Evolutionary conservation across 2,797 vertebrate species (phyloP).

Genomic region (Oreochromis grahami): DNA sequence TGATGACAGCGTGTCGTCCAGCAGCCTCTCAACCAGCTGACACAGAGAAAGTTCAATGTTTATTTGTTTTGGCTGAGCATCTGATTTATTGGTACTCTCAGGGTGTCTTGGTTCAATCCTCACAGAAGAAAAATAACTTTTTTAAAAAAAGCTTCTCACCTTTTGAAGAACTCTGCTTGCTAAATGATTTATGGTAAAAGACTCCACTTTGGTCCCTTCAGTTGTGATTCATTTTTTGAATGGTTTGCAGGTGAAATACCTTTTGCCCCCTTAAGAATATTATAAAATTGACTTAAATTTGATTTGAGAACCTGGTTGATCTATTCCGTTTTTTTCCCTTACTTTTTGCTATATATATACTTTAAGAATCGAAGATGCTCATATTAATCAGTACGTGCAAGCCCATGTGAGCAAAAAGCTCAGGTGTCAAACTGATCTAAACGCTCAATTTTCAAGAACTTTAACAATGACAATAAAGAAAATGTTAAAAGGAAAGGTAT

Average conservation of each 20-base stretch:
- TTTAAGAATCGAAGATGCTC: not conserved
- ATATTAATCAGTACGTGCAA: not conserved
- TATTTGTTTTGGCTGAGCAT: constrained; percentile 15
- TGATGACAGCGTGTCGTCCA: not conserved
- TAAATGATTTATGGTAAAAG: not conserved
- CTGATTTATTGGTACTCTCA: constrained; percentile 9
- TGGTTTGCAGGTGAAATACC: not conserved
- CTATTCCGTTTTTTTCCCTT: not conserved
- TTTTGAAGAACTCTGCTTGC: not conserved
- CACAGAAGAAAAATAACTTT: not conserved
- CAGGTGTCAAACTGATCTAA: not conserved
- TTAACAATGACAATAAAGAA: not conserved
- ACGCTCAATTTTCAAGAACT: not conserved
- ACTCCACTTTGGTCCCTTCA: not conserved
- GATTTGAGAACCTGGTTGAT: not conserved
- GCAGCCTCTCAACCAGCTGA: not conserved
- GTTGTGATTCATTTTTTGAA: not conserved
- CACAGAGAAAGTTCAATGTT: not conserved
- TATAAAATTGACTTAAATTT: not conserved
- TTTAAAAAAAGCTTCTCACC: not conserved
- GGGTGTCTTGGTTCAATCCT: not conserved
- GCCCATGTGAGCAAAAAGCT: not conserved
- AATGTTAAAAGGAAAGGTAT: not conserved
- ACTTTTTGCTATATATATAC: not conserved
- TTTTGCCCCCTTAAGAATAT: not conserved